Base-by-base conservation (phyloP, 1,140 invertebrate species). In the Samia ricini region DNA sequence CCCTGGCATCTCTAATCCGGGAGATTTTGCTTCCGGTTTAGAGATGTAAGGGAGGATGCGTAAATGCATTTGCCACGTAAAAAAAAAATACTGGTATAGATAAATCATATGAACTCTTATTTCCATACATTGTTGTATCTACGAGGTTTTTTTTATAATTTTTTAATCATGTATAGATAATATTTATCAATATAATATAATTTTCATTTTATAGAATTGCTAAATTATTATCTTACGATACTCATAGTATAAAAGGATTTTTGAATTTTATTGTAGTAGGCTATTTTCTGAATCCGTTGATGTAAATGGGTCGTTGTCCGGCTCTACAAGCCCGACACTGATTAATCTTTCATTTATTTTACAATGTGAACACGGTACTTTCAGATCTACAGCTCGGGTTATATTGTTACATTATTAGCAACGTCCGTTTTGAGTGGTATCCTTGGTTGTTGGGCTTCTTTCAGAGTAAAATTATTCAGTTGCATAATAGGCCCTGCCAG, bases 261-360 rank as follows among this genome's bases (percentile, higher is more conserved):
- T 15, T 67, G 61, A 60, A 62, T 60, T 57, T 24, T 33, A 56
- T 60, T 61, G 66, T 63, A n/a, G n/a, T n/a, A 54, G 57, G 66
- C 57, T 68, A 68, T 68, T 68, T 61, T 68, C 63, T 56, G 36
- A 42, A 61, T 42, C 52, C 59, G 64, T 54, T 70, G 68, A 70
- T 65, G 63, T 52, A 59, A 59, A 52, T 49, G 65, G 56, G 54
- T 62, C 58, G 56, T 54, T 58, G 58, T 54, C 54, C 60, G 62
- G 62, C 64, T 66, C 62, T 62, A 69, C n/a, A 74, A 77, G 42
- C 73, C 63, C 71, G 84, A 87, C 84, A 81, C 64, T 80, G 84
- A 87, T 80, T 76, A 83, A 85, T 83, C 82, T 83, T 80, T 77
- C 78, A 82, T 84, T 86, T 84, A 81, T 81, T 76, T 71, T 68